A percentile compares a stretch with the other conserved stretches of the same genome.
phyloP scores from a whole-genome alignment of 2,888 invertebrate genomes.

The Patella caerulea region DNA sequence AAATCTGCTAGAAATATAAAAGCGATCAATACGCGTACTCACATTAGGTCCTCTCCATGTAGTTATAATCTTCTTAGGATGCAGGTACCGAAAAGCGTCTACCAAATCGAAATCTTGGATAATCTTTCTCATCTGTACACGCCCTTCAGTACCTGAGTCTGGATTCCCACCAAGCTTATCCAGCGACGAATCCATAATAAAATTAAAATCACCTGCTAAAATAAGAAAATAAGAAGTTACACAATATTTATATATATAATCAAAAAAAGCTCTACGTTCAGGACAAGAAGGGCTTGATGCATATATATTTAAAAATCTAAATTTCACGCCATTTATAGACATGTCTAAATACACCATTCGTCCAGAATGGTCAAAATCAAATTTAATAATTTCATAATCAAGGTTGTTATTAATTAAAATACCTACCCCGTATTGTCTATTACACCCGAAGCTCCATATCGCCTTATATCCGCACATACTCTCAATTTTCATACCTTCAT shows the following conservation, averaged over 20 bases:
- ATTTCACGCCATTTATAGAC: not conserved
- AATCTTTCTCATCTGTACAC: not conserved
- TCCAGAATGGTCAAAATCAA: conserved; percentile 3
- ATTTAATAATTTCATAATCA: conserved; percentile 2
- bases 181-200: not conserved
- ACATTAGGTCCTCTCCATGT: not conserved
- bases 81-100: conserved; percentile 3
- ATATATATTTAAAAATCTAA: not conserved
- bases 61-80: not conserved
- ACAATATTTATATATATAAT: not conserved
- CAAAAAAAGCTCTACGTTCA: not conserved
- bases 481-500: conserved; percentile 10
- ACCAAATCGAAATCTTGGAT: not conserved
- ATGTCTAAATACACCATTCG: not conserved
- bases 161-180: not conserved
- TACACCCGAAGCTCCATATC: conserved; percentile 18
- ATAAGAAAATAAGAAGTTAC: not conserved
- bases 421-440: conserved; percentile 9
- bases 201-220: not conserved
- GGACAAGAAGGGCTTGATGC: not conserved
- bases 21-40: not conserved
- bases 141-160: not conserved
- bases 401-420: conserved; percentile 13
- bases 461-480: conserved; percentile 19
- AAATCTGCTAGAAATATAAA: not conserved